A percentile compares a stretch with the other conserved stretches of the same genome.
phyloP scores from a whole-genome alignment of 2,888 invertebrate species.

The Escarpia spicata region DNA sequence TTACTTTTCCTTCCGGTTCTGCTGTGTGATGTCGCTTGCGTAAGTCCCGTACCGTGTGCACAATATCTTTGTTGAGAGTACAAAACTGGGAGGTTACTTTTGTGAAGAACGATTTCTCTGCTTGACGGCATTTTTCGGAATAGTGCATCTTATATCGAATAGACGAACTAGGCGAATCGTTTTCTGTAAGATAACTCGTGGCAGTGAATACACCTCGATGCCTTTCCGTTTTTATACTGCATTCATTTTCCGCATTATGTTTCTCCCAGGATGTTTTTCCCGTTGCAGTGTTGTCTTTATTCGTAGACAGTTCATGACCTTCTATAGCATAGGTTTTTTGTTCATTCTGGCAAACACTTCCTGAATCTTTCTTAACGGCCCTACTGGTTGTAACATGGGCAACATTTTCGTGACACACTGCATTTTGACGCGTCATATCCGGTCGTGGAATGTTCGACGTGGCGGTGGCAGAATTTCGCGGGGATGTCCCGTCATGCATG shows the following conservation, averaged over 20 bases:
- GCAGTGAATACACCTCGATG: neutral
- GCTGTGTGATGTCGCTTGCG: neutral
- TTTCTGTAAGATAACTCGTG: neutral
- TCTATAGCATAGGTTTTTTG: neutral
- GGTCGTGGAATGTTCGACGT: neutral
- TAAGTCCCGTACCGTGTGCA: neutral
- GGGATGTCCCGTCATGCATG: neutral
- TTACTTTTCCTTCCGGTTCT: neutral
- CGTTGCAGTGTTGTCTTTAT: neutral
- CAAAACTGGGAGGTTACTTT: neutral
- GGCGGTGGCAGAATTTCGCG: neutral
- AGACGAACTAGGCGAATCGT: neutral
- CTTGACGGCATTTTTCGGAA: neutral
- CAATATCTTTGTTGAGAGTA: neutral
- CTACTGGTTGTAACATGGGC: neutral
- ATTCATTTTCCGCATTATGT: neutral
- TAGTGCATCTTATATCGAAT: neutral
- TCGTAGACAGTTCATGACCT: neutral
- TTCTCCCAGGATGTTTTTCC: neutral
- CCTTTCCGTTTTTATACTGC: neutral
- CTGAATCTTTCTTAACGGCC: neutral
- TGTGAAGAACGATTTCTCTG: neutral
- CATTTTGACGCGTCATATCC: neutral
- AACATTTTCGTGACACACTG: neutral
- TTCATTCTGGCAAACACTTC: neutral